These are phyloP conservation scores for Setophaga coronata DNA, from an alignment of 2,113 vertebrate genomes.

Conservation along the genomic window DNA sequence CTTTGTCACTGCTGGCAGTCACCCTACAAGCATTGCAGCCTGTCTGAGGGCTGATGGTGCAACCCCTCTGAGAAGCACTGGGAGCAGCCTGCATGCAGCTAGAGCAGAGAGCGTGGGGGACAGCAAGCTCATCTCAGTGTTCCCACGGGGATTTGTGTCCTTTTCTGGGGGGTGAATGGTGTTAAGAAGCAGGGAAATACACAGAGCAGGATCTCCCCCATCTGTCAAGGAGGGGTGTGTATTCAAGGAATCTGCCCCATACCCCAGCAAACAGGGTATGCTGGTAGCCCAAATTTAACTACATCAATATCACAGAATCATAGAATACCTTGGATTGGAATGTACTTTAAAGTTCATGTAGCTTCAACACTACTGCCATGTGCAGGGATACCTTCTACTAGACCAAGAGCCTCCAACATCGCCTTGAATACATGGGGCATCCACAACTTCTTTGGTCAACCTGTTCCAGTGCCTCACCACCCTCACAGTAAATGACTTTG, in stretches of 20 bases:
- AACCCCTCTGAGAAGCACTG: background rate
- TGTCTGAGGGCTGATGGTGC: background rate
- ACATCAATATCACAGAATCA: too few species aligned
- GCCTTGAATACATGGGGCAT: background rate
- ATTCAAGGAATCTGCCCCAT: background rate
- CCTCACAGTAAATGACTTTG: background rate
- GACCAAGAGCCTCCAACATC: background rate
- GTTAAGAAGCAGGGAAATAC: background rate
- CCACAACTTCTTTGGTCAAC: background rate
- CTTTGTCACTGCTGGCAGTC: background rate
- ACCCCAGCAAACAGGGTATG: accelerated
- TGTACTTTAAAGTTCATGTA: background rate
- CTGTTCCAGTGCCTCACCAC: background rate
- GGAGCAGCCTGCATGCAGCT: background rate
- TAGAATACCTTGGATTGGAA: background rate
- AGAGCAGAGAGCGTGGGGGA: accelerated
- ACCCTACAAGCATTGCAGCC: too few species aligned
- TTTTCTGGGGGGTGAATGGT: background rate
- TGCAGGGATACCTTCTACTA: background rate
- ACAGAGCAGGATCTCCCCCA: background rate
- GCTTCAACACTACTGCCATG: background rate
- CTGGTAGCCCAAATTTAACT: background rate
- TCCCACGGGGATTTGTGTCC: accelerated
- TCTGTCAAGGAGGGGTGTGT: background rate
- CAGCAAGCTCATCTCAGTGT: accelerated